A percentile compares a stretch with the other conserved stretches of the same genome.
Conservation (phyloP, 2,113 vertebrate species). For the Girardinichthys multiradiatus region DNA sequence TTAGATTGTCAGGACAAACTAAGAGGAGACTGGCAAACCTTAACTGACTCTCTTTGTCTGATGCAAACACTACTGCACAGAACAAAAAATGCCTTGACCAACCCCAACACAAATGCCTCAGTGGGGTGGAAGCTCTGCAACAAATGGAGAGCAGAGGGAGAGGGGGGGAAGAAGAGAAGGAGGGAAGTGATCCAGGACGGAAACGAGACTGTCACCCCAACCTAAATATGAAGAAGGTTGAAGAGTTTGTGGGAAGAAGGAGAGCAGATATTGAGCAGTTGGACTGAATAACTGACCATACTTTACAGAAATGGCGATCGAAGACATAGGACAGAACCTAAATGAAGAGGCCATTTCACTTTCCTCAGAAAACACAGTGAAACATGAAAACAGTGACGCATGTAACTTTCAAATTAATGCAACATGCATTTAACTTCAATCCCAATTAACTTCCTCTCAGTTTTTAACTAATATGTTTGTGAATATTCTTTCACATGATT, state of each 20-base stretch:
- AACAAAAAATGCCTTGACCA: slow-evolving; percentile 87
- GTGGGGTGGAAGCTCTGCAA: slow-evolving; percentile 87
- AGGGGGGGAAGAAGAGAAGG: slow-evolving; percentile 72
- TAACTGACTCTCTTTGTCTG: slow-evolving; percentile 83
- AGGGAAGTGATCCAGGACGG: slow-evolving; percentile 83
- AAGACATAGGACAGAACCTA: neutral
- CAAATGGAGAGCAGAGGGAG: slow-evolving; percentile 85
- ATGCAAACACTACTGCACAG: slow-evolving; percentile 86
- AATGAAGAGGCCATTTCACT: neutral
- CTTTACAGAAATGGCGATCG: neutral
- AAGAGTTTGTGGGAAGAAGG: slow-evolving; percentile 58
- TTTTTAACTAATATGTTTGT: too few relatives aligned
- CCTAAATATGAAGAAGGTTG: slow-evolving; percentile 84
- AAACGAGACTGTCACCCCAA: slow-evolving; percentile 74
- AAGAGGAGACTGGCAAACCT: slow-evolving; percentile 87
- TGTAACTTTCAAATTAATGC: too few relatives aligned
- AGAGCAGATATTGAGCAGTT: slow-evolving; percentile 4
- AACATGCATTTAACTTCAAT: neutral
- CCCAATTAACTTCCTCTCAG: neutral
- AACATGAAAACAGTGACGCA: too few relatives aligned
- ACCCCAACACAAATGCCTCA: slow-evolving; percentile 86
- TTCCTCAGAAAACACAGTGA: too few relatives aligned
- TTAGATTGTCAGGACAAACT: slow-evolving; percentile 30
- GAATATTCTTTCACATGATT: too few relatives aligned
- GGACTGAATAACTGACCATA: slow-evolving; percentile 9